A percentile compares a stretch with the other conserved stretches of the same genome.
phyloP scores from a whole-genome alignment of 2,113 vertebrate genomes.

The Apteryx owenii region DNA sequence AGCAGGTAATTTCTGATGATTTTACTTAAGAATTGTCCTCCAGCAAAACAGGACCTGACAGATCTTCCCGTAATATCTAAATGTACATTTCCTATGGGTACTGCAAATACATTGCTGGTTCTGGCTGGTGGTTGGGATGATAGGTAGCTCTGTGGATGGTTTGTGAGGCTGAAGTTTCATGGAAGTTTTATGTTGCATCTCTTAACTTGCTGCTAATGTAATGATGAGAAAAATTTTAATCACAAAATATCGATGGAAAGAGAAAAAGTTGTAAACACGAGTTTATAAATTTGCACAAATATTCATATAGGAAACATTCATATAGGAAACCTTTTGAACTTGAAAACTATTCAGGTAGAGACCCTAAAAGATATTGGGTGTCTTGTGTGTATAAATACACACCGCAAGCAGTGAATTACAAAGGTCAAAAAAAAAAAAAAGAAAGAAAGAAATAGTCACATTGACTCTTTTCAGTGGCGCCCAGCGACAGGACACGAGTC shows the following conservation, averaged over 20 bases:
- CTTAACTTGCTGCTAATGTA: neutral
- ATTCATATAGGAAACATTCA: neutral
- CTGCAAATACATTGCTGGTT: neutral
- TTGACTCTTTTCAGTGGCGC: neutral
- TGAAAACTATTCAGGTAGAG: neutral
- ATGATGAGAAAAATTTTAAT: neutral
- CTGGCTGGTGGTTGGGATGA: neutral
- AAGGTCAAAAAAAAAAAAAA: neutral
- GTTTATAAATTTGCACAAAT: neutral
- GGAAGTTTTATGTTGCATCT: neutral
- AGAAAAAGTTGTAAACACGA: neutral
- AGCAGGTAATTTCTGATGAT: neutral
- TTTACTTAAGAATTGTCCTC: neutral
- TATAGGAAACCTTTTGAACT: neutral
- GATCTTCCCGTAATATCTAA: neutral
- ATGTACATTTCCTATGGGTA: neutral
- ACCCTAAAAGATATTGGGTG: neutral
- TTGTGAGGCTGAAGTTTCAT: neutral
- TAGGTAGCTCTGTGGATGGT: neutral
- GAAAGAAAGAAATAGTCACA: neutral
- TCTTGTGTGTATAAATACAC: neutral
- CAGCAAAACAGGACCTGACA: neutral
- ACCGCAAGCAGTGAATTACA: neutral
- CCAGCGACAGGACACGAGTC: no score
- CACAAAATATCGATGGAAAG: neutral